phyloP scores from a whole-genome alignment of 2,888 invertebrate species.

The Formica aserva region DNA sequence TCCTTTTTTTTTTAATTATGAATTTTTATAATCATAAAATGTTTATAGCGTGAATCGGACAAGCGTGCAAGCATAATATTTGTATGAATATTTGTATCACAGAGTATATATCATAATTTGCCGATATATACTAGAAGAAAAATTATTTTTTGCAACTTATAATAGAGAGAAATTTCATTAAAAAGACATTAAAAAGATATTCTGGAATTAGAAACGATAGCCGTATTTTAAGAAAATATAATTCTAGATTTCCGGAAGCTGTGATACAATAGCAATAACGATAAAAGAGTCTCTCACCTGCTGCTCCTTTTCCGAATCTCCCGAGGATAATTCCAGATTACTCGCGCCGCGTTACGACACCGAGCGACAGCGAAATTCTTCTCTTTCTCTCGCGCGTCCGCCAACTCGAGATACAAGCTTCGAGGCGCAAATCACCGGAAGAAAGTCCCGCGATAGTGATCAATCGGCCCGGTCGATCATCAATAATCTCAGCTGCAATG shows the following conservation, averaged over 20 bases:
- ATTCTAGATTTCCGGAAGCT: background rate
- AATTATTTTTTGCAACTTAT: background rate
- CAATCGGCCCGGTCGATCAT: constrained; percentile 50
- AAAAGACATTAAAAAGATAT: background rate
- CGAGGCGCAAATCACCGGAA: constrained; percentile 3
- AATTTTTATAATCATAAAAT: background rate
- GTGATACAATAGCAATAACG: background rate
- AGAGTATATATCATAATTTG: background rate
- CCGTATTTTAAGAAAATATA: background rate
- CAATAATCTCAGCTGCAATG: constrained; percentile 61
- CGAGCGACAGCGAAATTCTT: background rate
- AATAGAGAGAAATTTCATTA: background rate
- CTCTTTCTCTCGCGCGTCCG: constrained; percentile 12
- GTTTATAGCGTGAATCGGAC: background rate
- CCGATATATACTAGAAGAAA: background rate
- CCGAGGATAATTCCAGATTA: constrained; percentile 32
- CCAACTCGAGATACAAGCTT: background rate
- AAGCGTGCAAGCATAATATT: background rate
- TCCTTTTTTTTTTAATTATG: background rate
- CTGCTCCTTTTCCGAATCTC: constrained; percentile 35
- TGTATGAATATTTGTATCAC: background rate
- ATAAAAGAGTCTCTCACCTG: constrained; percentile 34
- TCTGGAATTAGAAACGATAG: background rate
- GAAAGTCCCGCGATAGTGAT: constrained; percentile 10
- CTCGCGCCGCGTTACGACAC: background rate